These are phyloP conservation scores for Aphidoletes aphidimyza DNA, from an alignment of 2,888 invertebrate genomes.

Conservation along the genomic window DNA sequence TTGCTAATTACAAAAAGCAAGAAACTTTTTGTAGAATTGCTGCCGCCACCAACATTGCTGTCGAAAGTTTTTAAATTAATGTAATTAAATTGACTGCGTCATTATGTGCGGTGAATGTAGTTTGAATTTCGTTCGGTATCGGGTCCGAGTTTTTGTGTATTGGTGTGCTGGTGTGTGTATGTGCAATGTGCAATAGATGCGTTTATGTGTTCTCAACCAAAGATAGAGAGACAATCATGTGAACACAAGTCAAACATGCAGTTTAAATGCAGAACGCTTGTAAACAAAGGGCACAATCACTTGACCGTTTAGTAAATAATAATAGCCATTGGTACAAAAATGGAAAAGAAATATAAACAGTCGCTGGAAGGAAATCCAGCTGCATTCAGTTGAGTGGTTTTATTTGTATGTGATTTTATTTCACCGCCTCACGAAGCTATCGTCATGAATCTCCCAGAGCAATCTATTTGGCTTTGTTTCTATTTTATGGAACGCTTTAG, in stretches of 20 bases:
- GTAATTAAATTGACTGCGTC: slow-evolving; percentile 50
- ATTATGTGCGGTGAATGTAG: slow-evolving; percentile 27
- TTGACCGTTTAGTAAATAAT: not conserved
- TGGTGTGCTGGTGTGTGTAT: not conserved
- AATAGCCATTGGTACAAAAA: not conserved
- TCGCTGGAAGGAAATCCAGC: not conserved
- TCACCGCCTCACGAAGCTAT: too few species aligned
- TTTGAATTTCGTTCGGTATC: not conserved
- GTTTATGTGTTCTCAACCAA: not conserved
- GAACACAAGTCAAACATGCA: not conserved
- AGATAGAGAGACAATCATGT: not conserved
- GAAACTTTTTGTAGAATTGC: slow-evolving; percentile 48
- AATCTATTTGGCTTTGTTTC: too few species aligned
- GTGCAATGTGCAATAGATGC: not conserved
- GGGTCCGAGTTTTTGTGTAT: not conserved
- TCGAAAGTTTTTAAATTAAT: slow-evolving; percentile 50
- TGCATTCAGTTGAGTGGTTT: too few species aligned
- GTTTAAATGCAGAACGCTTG: not conserved
- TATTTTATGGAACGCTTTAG: too few species aligned
- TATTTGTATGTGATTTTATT: too few species aligned
- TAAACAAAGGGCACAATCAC: not conserved
- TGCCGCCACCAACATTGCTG: slow-evolving; percentile 50
- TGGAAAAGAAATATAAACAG: too few species aligned
- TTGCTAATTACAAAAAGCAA: slow-evolving; percentile 50
- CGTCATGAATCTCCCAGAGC: too few species aligned